phyloP scores from a whole-genome alignment of 2,113 vertebrate species.

The Phasianus colchicus region DNA sequence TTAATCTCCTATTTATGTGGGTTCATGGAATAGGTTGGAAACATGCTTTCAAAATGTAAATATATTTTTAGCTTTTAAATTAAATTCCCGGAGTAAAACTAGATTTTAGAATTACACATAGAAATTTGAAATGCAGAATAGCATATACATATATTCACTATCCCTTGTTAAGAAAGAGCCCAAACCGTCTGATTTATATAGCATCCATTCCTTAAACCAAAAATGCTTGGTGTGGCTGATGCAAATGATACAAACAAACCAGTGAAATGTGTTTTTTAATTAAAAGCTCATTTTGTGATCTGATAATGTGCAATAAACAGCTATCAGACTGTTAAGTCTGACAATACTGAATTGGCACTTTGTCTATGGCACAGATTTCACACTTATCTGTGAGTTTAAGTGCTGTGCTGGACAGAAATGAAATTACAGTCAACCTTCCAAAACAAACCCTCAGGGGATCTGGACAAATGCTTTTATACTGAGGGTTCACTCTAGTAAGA shows the following conservation, averaged over 20 bases:
- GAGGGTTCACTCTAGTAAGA: background rate
- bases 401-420: background rate
- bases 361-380: background rate
- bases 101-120: background rate
- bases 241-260: background rate
- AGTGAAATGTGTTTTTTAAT: slow-evolving; percentile 14
- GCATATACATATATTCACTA: background rate
- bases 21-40: background rate
- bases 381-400: background rate
- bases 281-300: slow-evolving; percentile 11
- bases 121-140: background rate
- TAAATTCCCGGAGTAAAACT: background rate
- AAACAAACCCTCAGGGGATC: background rate
- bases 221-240: background rate
- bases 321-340: background rate
- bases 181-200: background rate
- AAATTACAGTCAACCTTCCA: background rate
- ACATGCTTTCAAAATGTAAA: background rate
- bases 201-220: background rate
- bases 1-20: background rate
- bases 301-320: background rate
- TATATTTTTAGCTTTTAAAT: background rate
- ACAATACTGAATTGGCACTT: background rate
- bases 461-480: rapidly evolving
- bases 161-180: background rate